phyloP scores from a whole-genome alignment of 2,888 invertebrate genomes.

The Axea sp. region DNA sequence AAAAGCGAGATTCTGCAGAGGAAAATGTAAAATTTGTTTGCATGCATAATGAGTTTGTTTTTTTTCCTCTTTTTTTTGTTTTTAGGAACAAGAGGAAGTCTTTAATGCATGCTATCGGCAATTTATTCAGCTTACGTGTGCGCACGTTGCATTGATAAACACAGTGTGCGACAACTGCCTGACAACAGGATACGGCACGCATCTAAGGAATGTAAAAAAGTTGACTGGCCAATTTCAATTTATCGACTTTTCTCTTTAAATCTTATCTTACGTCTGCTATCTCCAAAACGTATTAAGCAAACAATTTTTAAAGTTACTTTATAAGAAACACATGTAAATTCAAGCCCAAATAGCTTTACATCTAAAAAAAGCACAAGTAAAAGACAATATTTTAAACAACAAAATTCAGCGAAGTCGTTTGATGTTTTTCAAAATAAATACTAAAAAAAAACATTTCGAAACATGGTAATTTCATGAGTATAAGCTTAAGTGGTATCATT shows the following conservation, averaged over 20 bases:
- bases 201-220: constrained; percentile 56
- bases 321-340: too few species aligned
- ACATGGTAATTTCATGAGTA: too few species aligned
- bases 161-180: constrained; percentile 54
- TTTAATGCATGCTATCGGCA: constrained; percentile 53
- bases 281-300: not conserved
- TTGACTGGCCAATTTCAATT: constrained; percentile 49
- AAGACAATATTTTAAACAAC: too few species aligned
- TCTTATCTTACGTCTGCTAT: constrained; percentile 19
- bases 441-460: too few species aligned
- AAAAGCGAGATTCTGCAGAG: not conserved
- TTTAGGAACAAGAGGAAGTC: constrained; percentile 44
- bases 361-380: too few species aligned
- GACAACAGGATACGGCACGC: constrained; percentile 58
- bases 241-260: constrained; percentile 40
- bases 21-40: constrained; percentile 48
- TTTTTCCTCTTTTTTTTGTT: constrained; percentile 21
- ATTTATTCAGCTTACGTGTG: constrained; percentile 59
- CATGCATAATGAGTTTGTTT: constrained; percentile 41
- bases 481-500: too few species aligned
- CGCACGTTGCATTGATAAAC: constrained; percentile 54
- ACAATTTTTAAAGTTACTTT: too few species aligned
- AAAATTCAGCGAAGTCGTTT: too few species aligned
- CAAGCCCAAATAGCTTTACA: too few species aligned
- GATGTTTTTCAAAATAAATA: too few species aligned